Percentiles rank a stretch among this genome's conserved stretches.
Evolutionary conservation across 2,113 vertebrate species (phyloP).

Genomic region (Prietella phreatophila): DNA sequence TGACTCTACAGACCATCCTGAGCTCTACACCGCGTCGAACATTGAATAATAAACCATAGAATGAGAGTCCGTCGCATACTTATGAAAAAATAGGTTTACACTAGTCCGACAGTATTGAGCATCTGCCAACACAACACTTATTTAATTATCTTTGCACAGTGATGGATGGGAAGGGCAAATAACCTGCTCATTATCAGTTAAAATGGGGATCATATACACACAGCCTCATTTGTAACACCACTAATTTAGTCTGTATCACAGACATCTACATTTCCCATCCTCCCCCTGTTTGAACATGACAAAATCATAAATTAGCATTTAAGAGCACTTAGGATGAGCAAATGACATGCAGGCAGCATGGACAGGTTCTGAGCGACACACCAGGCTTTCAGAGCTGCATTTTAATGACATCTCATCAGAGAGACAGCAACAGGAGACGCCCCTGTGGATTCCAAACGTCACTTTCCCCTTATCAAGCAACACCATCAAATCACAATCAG

Average conservation of each 20-base stretch:
- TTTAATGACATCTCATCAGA: slow-evolving; percentile 34
- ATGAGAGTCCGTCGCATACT: background rate
- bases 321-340: slow-evolving; percentile 55
- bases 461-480: background rate
- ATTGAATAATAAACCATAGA: background rate
- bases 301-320: slow-evolving; percentile 55
- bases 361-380: slow-evolving; percentile 17
- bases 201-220: slow-evolving; percentile 32
- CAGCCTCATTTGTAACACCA: slow-evolving; percentile 15
- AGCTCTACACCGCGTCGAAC: background rate
- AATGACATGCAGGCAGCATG: slow-evolving; percentile 50
- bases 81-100: background rate
- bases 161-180: slow-evolving; percentile 10
- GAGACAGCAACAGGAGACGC: slow-evolving; percentile 18
- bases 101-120: background rate
- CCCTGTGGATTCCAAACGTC: slow-evolving; percentile 8
- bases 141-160: slow-evolving; percentile 37
- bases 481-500: background rate
- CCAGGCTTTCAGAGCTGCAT: slow-evolving; percentile 32
- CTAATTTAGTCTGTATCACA: background rate
- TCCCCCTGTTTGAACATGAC: background rate
- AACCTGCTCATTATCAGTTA: slow-evolving; percentile 4
- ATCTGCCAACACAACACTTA: background rate
- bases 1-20: slow-evolving; percentile 1
- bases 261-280: background rate